Base-by-base conservation (phyloP, 1,140 invertebrate species). In the Tetragonula clypearis region DNA sequence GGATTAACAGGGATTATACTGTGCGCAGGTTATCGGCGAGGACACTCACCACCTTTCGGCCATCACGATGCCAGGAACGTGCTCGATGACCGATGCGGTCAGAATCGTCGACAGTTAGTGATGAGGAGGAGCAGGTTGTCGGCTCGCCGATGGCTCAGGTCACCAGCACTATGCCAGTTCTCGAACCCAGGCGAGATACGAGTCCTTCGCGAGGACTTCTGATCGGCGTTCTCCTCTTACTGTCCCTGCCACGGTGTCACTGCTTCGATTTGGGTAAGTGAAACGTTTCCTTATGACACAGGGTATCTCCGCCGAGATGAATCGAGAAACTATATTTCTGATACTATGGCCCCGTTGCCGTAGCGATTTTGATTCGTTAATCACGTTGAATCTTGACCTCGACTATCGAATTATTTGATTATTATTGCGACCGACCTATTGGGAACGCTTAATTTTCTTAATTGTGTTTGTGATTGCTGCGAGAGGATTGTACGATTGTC, bases 131-230 rank as follows among this genome's bases (percentile, higher is more conserved):
- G 77, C 81, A 74, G 85, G 87, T 91, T 85, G 79, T 87, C 86
- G 89, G 92, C 90, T 91, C 89, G 87, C 90, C 90, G 92, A 92
- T 92, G 88, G 91, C 90, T 86, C 79, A 82, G 90, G 88, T 84
- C 80, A 89, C 89, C 90, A 89, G 91, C 92, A 94, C 92, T 91
- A 94, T 94, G 94, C 92, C 92, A 88, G 90, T 88, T 85, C 89
- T 92, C 87, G 88, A 87, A 83, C 87, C 87, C 88, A 91, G 76
- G 80, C 81, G 60, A 72, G 79, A 83, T 58, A 66, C 82, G 60
- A 75, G 84, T 90, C 86, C 90, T 88, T 90, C 91, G 86, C 86
- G 88, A 84, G 78, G 90, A 91, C 88, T 93, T 79, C 87, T 93
- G 72, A 90, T 94, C 89, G 85, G 79, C 56, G 66, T 68, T 41